Percentiles rank a stretch among this genome's conserved stretches.
Evolutionary conservation across 2,113 vertebrate species (phyloP).

Genomic region (Rhinopomastus cyanomelas): DNA sequence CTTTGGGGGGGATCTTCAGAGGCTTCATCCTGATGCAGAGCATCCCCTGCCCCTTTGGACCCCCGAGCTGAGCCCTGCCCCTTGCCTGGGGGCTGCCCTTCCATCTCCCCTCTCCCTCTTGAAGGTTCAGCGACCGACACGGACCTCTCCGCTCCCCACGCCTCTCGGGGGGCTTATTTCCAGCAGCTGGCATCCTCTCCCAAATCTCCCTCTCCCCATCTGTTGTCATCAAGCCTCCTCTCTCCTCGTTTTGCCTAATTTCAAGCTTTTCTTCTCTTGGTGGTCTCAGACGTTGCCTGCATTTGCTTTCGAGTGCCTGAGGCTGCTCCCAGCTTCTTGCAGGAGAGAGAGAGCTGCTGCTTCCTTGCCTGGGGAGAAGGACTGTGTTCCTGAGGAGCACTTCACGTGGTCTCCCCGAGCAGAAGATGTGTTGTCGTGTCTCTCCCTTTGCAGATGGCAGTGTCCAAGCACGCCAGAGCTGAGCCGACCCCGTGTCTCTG

Average conservation of each 20-base stretch:
- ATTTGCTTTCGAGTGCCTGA: constrained; percentile 25
- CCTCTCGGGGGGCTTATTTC: constrained; percentile 23
- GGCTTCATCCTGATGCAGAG: no score
- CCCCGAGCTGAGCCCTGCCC: fast-evolving
- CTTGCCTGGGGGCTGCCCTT: fast-evolving
- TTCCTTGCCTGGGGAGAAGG: background rate
- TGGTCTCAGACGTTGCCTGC: background rate
- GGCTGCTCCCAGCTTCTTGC: background rate
- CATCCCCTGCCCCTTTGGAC: background rate
- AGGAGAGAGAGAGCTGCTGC: background rate
- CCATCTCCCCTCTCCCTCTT: background rate
- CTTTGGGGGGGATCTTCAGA: background rate
- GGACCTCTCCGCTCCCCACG: background rate
- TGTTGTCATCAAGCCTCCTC: constrained; percentile 40
- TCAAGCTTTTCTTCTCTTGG: constrained; percentile 21
- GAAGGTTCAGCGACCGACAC: background rate
- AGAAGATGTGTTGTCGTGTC: background rate
- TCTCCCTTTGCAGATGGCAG: background rate
- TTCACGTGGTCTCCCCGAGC: background rate
- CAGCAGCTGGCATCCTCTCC: constrained; percentile 54
- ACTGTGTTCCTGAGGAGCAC: background rate
- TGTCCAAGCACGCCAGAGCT: fast-evolving
- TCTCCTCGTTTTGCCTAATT: constrained; percentile 56
- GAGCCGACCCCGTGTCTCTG: background rate
- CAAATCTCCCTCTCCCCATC: constrained; percentile 46